phyloP scores from a whole-genome alignment of 1,140 invertebrate genomes.

The Cotesia chilonis region DNA sequence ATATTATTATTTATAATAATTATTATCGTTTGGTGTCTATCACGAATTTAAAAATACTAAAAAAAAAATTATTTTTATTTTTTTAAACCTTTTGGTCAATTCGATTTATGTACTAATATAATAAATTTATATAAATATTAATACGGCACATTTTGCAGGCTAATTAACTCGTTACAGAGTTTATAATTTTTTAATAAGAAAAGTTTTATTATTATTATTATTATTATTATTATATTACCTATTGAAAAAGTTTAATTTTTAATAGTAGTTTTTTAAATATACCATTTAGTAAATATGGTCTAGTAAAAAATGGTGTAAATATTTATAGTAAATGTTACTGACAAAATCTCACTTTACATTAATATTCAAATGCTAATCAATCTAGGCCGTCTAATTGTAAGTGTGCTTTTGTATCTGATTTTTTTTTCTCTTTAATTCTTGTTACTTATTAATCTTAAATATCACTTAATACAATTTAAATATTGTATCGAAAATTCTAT shows the following conservation, averaged over 20 bases:
- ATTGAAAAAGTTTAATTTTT: too few species aligned
- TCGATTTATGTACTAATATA: not conserved
- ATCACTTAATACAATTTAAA: not conserved
- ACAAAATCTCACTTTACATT: conserved; percentile 2
- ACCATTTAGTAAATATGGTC: not conserved
- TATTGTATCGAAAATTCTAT: conserved; percentile 5
- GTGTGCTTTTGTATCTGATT: not conserved
- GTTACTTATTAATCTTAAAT: too few species aligned
- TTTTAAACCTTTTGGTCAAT: not conserved
- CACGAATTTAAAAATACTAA: conserved; percentile 3
- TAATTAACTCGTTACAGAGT: not conserved
- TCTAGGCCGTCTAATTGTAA: conserved; percentile 9
- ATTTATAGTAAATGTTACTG: conserved; percentile 11
- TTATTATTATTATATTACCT: not conserved
- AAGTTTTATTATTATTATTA: not conserved
- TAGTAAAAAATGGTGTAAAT: conserved; percentile 30
- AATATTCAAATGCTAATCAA: not conserved
- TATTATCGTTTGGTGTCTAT: conserved; percentile 11
- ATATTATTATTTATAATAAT: not conserved
- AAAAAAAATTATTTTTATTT: not conserved
- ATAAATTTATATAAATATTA: not conserved
- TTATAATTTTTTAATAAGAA: too few species aligned
- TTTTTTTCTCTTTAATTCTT: not conserved
- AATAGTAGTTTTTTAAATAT: too few species aligned
- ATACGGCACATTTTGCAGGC: conserved; percentile 8